A percentile compares a stretch with the other conserved stretches of the same genome.
Conservation (phyloP, 2,888 invertebrate genomes). For the Tenthredo mesomela region DNA sequence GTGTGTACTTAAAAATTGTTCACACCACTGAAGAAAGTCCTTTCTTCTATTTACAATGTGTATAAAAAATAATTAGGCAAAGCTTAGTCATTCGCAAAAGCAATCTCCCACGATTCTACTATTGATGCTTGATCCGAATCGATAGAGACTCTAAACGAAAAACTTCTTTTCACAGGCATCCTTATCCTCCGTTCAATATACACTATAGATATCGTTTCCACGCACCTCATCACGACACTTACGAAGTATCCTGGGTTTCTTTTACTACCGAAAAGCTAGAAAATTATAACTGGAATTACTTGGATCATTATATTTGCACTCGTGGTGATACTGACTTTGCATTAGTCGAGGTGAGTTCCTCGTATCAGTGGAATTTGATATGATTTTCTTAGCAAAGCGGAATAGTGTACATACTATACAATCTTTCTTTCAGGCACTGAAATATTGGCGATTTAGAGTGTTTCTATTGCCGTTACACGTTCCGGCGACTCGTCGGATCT, state of each 20-base stretch:
- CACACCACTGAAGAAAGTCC: background rate
- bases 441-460: slow-evolving; percentile 95
- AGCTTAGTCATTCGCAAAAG: background rate
- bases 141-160: background rate
- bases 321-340: slow-evolving; percentile 95
- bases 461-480: slow-evolving; percentile 92
- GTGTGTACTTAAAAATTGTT: slow-evolving; percentile 77
- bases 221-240: slow-evolving; percentile 94
- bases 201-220: slow-evolving; percentile 95
- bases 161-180: slow-evolving; percentile 84
- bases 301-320: slow-evolving; percentile 98
- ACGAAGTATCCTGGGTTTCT: slow-evolving; percentile 96
- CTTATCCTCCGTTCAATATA: slow-evolving; percentile 95
- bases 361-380: slow-evolving; percentile 9
- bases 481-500: slow-evolving; percentile 88
- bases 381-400: slow-evolving; percentile 24
- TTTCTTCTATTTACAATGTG: background rate
- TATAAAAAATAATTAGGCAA: background rate
- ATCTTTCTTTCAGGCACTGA: slow-evolving; percentile 82
- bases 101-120: background rate
- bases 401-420: slow-evolving; percentile 38
- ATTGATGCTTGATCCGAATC: background rate
- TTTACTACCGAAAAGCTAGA: slow-evolving; percentile 97
- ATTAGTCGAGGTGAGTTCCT: slow-evolving; percentile 87
- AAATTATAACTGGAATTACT: slow-evolving; percentile 98